Evolutionary conservation across 2,888 invertebrate genomes (phyloP).

Genomic region (Lasioglossum malachurum): DNA sequence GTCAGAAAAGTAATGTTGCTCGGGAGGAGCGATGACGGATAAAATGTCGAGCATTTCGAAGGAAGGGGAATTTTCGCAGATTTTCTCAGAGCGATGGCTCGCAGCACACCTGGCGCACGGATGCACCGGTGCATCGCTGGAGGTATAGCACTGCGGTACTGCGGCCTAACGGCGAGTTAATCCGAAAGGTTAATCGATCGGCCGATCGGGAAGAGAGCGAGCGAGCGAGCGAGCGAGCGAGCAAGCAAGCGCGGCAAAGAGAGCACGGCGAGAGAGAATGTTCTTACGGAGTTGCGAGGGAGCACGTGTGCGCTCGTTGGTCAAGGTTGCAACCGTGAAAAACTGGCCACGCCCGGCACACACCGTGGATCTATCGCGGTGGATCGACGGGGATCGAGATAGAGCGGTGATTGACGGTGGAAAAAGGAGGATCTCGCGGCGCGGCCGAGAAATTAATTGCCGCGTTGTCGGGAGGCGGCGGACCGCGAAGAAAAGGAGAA

Average conservation of each 20-base stretch:
- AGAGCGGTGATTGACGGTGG: conserved; percentile 17
- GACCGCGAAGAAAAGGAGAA: background rate
- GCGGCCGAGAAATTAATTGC: conserved; percentile 44
- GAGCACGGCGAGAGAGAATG: background rate
- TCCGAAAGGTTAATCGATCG: conserved; percentile 11
- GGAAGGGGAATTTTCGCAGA: background rate
- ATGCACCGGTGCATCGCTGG: conserved; percentile 4
- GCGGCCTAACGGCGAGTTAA: conserved; percentile 9
- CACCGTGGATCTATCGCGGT: background rate
- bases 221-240: background rate
- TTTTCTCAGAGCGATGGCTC: background rate
- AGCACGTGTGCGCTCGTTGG: conserved; percentile 2
- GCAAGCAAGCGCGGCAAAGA: background rate
- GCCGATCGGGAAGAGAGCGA: background rate
- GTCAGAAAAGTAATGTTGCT: background rate
- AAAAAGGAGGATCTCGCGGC: conserved; percentile 11
- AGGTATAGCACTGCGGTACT: background rate
- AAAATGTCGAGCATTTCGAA: background rate
- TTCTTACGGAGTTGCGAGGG: background rate
- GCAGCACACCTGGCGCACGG: conserved; percentile 2
- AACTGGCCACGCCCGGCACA: conserved; percentile 25
- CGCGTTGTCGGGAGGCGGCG: background rate
- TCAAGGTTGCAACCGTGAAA: conserved; percentile 17
- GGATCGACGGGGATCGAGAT: background rate
- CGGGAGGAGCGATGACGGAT: background rate